Evolutionary conservation across 1,140 invertebrate species (phyloP), one percentile per base, ranked within the genome.

Genomic region (Drosophila lowei): DNA sequence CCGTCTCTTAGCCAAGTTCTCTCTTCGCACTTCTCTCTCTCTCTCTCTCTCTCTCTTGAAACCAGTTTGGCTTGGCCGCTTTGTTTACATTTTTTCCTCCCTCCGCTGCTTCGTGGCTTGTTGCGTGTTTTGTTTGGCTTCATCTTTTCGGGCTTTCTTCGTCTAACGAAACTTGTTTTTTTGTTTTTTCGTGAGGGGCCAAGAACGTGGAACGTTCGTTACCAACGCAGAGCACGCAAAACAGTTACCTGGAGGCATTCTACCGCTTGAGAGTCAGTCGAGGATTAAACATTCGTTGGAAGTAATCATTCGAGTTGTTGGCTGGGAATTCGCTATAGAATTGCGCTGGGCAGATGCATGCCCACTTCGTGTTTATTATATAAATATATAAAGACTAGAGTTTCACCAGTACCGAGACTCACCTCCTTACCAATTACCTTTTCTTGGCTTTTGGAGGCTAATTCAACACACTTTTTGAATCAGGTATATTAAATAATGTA

Each of bases 31-130:
- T 13, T 47, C 41, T 41, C 46, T 60, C 46, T 41, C 23, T 75
- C 74, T 71, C 72, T 76, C 62, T 47, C 23, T 75, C 74, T 71
- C 74, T 76, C 62, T 47, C 28, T 62, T 23, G 30, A 88, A 86
- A 86, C 84, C 61, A 65, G 84, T 88, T 84, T 38, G 68, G 77
- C 81, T 77, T 81, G 74, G 56, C 72, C 63, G 77, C 73, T 73
- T 88, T 88, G 83, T 88, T 88, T 88, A 89, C 83, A 88, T 88
- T 88, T 77, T 76, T 72, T 88, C 71, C 67, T 81, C 11, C 34
- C 67, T 81, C 34, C 34, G 34, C 34, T 38, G 65, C 52, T 68
- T 68, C 54, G 66, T 79, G 63, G 63, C 43, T 68, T 75, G 62
- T 75, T 75, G 72, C 72, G 56, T 75, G 44, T 75, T 72, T 76